Evolutionary conservation across 2,888 invertebrate genomes (phyloP), one percentile per base, ranked within the genome.

Genomic region (Ypsolopha sequella): DNA sequence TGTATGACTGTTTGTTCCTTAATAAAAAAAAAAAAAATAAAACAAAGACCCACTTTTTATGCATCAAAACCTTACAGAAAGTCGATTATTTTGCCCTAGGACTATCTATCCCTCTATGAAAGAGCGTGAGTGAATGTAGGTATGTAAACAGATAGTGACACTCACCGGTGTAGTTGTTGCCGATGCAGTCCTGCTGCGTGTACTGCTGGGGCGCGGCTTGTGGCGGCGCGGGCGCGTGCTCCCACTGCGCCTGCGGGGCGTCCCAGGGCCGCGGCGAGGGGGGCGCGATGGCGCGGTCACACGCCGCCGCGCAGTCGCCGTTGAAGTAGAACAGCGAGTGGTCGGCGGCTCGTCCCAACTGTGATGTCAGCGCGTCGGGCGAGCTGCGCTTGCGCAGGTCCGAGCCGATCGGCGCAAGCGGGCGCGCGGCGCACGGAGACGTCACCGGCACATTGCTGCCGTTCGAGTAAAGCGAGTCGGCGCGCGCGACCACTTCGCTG

Each of bases 251-350:
- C n/a, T n/a, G 14, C 45, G 34, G 14, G 33, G 24, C 34, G 24
- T 24, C 24, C 24, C 24, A 24, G 24, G 24, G 24, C 2, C 48
- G 51, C 41, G 41, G 10, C 6, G 6, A n/a, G 38, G 14, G 14
- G 8, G 36, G 38, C 7, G 24, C 47, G 3, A 36, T 13, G 45
- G 14, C 39, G 44, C 43, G 41, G 36, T 8, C 48, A 45, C 9
- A 46, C 9, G 46, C 58, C 48, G 58, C 50, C 56, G 53, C 55
- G 56, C 52, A 53, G 52, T 57, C 56, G 93, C 91, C 38, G 91
- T 89, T 36, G 91, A 88, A 53, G 66, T 71, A 75, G 68, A 75
- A 75, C 88, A 60, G 92, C 68, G 57, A 94, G 81, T 60, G 92
- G 80, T 62, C 63, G 48, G 46, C 10, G 52, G 50, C 10, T 52